These are phyloP conservation scores for Apomyelois bistriatella DNA, from an alignment of 2,888 invertebrate species.

Conservation along the genomic window DNA sequence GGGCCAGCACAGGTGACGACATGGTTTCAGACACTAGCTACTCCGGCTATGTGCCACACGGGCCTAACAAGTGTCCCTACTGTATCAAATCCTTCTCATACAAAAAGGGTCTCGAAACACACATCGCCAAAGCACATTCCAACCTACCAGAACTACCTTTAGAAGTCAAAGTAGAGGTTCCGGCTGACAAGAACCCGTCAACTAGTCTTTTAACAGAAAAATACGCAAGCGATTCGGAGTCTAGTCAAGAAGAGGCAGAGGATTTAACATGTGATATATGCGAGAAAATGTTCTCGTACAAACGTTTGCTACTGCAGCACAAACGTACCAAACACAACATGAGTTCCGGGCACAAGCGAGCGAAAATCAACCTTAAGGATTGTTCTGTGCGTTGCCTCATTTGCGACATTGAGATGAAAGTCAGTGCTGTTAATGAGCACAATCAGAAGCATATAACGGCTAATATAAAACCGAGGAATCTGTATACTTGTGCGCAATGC, in stretches of 20 bases:
- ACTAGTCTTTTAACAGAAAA: conserved; percentile 39
- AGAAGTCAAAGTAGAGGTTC: conserved; percentile 44
- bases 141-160: conserved; percentile 26
- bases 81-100: conserved; percentile 67
- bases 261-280: conserved; percentile 73
- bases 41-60: conserved; percentile 29
- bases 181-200: conserved; percentile 41
- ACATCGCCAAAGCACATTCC: conserved; percentile 38
- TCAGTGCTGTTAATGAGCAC: conserved; percentile 63
- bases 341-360: conserved; percentile 63
- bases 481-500: conserved; percentile 70
- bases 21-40: conserved; percentile 47
- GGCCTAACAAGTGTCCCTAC: conserved; percentile 43
- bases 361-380: conserved; percentile 63
- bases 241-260: conserved; percentile 62
- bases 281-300: conserved; percentile 71
- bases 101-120: conserved; percentile 51
- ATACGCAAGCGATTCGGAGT: conserved; percentile 50
- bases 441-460: conserved; percentile 62
- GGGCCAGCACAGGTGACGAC: conserved; percentile 51
- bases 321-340: conserved; percentile 69
- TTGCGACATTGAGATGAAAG: conserved; percentile 70
- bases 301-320: conserved; percentile 60
- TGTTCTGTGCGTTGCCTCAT: conserved; percentile 67
- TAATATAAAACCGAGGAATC: conserved; percentile 64